Conservation (phyloP, 2,797 vertebrate genomes). For the Pangasius mekongensis region DNA sequence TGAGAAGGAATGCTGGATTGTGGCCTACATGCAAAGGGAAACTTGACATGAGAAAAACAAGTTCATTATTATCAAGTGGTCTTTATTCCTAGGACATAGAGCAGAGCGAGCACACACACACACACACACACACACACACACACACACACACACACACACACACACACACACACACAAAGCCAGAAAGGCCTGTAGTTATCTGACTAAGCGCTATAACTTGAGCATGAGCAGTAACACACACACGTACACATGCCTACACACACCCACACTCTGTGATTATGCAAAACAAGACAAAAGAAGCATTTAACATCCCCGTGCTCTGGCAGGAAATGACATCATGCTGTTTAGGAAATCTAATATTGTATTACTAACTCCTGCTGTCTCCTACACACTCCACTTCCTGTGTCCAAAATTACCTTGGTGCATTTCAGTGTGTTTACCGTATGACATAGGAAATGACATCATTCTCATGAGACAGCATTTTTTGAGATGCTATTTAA, state of each 20-base stretch:
- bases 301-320: neutral
- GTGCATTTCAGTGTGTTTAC: neutral
- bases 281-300: neutral
- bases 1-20: no score
- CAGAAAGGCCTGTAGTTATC: neutral
- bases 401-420: neutral
- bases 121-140: neutral
- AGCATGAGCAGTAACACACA: neutral
- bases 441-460: neutral
- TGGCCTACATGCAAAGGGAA: no score
- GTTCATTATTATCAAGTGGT: no score
- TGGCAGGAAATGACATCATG: conserved; percentile 14
- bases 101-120: neutral
- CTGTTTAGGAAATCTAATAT: neutral
- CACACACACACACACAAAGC: neutral
- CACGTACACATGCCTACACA: neutral
- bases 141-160: conserved; percentile 4
- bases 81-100: no score
- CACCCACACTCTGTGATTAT: neutral
- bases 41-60: no score
- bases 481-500: neutral
- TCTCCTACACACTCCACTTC: neutral
- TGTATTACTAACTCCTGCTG: neutral
- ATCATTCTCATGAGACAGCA: conserved; percentile 1
- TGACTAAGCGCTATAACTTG: neutral